phyloP scores from a whole-genome alignment of 2,113 vertebrate genomes.

The Dipodomys spectabilis region DNA sequence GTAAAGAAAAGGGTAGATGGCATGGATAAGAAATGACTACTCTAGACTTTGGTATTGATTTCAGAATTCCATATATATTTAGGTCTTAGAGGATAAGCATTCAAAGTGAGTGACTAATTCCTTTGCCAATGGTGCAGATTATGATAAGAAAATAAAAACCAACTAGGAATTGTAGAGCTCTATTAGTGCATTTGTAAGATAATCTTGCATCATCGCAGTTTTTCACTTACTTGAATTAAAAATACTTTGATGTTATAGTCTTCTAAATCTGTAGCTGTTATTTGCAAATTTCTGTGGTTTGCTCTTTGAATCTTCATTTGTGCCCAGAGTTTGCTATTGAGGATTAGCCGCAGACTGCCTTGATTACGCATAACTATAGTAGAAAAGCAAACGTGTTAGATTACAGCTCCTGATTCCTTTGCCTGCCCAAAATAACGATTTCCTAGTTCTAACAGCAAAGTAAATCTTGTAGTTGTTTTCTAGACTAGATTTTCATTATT shows the following conservation, averaged over 20 bases:
- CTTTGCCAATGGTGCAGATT: conserved; percentile 27
- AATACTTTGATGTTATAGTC: conserved; percentile 88
- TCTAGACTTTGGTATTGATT: neutral
- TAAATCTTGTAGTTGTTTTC: conserved; percentile 5
- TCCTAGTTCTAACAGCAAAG: conserved; percentile 31
- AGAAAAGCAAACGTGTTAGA: conserved; percentile 51
- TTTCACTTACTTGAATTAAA: conserved; percentile 88
- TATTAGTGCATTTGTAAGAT: neutral
- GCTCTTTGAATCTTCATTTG: conserved; percentile 89
- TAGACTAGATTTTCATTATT: conserved; percentile 12
- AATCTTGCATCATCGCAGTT: neutral
- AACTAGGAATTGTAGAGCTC: conserved; percentile 21
- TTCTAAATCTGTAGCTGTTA: conserved; percentile 90
- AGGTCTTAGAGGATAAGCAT: conserved; percentile 26
- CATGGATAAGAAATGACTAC: neutral
- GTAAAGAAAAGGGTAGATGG: neutral
- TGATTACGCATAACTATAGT: conserved; percentile 92
- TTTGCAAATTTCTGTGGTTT: conserved; percentile 86
- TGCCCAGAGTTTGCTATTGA: conserved; percentile 90
- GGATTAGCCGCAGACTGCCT: conserved; percentile 90
- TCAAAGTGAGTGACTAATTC: neutral
- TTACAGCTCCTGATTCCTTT: neutral
- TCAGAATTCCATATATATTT: conserved; percentile 38
- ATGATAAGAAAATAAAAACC: conserved; percentile 28
- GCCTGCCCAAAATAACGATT: neutral